Conservation (phyloP, 2,797 vertebrate species). For the Pelochelys cantorii region DNA sequence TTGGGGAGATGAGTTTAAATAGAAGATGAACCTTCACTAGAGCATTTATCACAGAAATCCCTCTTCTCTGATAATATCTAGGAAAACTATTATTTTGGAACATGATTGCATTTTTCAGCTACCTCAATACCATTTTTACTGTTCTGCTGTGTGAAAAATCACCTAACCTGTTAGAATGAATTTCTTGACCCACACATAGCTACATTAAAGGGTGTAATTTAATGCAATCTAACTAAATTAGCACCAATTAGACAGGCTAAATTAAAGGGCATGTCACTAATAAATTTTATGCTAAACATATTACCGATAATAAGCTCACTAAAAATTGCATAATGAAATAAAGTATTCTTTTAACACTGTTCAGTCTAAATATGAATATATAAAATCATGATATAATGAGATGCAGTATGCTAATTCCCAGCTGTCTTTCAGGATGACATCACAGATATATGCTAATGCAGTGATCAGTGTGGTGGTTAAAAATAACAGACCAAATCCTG, state of each 20-base stretch:
- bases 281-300: slow-evolving; percentile 86
- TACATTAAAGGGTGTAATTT: slow-evolving; percentile 85
- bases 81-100: slow-evolving; percentile 77
- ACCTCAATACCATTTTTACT: slow-evolving; percentile 73
- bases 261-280: slow-evolving; percentile 86
- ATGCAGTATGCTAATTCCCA: slow-evolving; percentile 68
- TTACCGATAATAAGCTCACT: slow-evolving; percentile 81
- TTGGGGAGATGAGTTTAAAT: slow-evolving; percentile 57
- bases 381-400: slow-evolving; percentile 72
- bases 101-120: slow-evolving; percentile 68
- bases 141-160: slow-evolving; percentile 80
- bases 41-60: slow-evolving; percentile 49
- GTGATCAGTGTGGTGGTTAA: slow-evolving; percentile 48
- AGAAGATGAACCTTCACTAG: slow-evolving; percentile 63
- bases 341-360: slow-evolving; percentile 75
- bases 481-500: slow-evolving; percentile 63
- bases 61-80: slow-evolving; percentile 63
- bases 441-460: slow-evolving; percentile 54
- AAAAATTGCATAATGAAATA: slow-evolving; percentile 80
- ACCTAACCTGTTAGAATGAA: slow-evolving; percentile 81
- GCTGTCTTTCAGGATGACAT: slow-evolving; percentile 66
- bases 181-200: slow-evolving; percentile 82
- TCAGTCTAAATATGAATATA: slow-evolving; percentile 74
- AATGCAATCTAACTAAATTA: slow-evolving; percentile 85
- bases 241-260: slow-evolving; percentile 85